Evolutionary conservation across 1,140 invertebrate genomes (phyloP), one percentile per base, ranked within the genome.

Genomic region (Camponotus vicinus): DNA sequence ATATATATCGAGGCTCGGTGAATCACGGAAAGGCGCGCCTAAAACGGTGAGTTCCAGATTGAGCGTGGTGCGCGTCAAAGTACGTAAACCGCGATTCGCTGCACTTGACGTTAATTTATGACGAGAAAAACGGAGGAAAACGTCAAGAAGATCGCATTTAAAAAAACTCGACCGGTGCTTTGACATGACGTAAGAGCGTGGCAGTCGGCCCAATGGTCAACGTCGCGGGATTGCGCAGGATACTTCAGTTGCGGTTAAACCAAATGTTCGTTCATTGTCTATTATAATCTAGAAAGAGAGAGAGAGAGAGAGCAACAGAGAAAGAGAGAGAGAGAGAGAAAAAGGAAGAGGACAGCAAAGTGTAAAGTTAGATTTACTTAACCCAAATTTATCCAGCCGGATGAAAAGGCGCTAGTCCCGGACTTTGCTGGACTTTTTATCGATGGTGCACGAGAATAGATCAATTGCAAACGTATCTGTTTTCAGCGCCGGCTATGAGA

Each of bases 401-500:
- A 1, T 42, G 52, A 49, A 21, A 21, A 73, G 42, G 8, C 27
- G 21, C 55, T 61, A 15, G 7, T 52, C n/a, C 11, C 8, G 18
- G 34, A 2, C 40, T n/a, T 75, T 57, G 49, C 11, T 42, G 67
- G n/a, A 75, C 27, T 27, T 32, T 8, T 83, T 83, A 83, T 75
- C 86, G 73, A 64, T 89, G 84, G 66, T 85, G 73, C 73, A 85
- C 77, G 59, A 78, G 55, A 55, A 75, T 76, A 76, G 37, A 76
- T 55, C 34, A 45, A 18, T n/a, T 42, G 8, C 34, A 37, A 66
- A n/a, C 34, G 15, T 45, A 15, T 27, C 55, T 49, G n/a, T 37
- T 27, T 49, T 64, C 57, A 34, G 21, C 42, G 63, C 42, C 63
- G 76, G 37, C 45, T 78, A 86, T 91, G 92, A 91, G 89, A 92